phyloP scores from a whole-genome alignment of 2,888 invertebrate species.

The Mythimna albipuncta region DNA sequence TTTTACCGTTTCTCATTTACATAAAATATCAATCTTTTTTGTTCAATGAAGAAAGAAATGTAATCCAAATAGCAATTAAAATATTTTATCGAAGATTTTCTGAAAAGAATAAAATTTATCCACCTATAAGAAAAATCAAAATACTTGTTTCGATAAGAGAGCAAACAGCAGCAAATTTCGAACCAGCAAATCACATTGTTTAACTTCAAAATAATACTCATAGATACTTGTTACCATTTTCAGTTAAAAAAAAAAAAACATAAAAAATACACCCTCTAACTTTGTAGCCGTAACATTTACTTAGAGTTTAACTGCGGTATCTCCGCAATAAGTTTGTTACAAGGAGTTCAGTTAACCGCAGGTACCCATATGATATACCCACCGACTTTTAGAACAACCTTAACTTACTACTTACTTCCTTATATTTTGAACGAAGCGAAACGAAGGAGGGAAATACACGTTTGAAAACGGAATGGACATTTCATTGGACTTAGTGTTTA shows the following conservation, averaged over 20 bases:
- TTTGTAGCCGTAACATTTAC: slow-evolving; percentile 14
- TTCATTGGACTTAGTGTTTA: background rate
- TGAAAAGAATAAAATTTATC: background rate
- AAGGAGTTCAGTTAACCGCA: slow-evolving; percentile 31
- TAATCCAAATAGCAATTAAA: slow-evolving; percentile 26
- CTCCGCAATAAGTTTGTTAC: slow-evolving; percentile 37
- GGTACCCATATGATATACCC: slow-evolving; percentile 15
- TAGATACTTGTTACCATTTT: slow-evolving; percentile 15
- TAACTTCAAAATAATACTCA: slow-evolving; percentile 27
- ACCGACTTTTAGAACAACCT: slow-evolving; percentile 12
- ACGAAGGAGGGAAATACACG: slow-evolving; percentile 5
- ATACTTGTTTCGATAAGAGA: background rate
- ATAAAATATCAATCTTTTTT: slow-evolving; percentile 19
- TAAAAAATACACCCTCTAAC: slow-evolving; percentile 36
- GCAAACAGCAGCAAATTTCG: background rate
- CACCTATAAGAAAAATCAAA: background rate
- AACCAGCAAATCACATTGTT: slow-evolving; percentile 16
- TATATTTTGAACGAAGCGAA: slow-evolving; percentile 15
- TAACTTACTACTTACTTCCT: slow-evolving; percentile 16
- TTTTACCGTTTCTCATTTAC: background rate
- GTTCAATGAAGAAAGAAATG: slow-evolving; percentile 10
- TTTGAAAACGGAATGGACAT: background rate
- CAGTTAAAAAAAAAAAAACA: slow-evolving; percentile 20
- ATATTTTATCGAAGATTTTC: slow-evolving; percentile 18
- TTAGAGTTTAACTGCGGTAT: slow-evolving; percentile 31